phyloP scores from a whole-genome alignment of 1,140 invertebrate species.

The Phthorimaea operculella region DNA sequence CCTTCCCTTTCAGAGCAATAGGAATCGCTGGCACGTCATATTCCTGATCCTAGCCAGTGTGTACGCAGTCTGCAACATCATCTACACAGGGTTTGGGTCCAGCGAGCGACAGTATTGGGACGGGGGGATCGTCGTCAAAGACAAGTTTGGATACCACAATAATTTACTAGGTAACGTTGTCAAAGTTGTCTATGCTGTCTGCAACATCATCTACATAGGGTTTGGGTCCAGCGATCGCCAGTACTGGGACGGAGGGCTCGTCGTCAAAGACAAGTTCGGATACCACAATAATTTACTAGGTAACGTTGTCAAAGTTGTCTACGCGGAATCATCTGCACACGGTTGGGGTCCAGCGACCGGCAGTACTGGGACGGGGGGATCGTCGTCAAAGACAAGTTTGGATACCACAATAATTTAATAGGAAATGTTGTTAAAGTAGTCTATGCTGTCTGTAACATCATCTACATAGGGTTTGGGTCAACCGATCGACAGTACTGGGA shows the following conservation, averaged over 20 bases:
- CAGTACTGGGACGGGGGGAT: conserved; percentile 34
- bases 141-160: conserved; percentile 35
- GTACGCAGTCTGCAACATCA: conserved; percentile 20
- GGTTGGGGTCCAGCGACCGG: conserved; percentile 25
- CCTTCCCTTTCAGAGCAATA: not conserved
- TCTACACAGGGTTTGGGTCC: conserved; percentile 26
- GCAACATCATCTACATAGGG: conserved; percentile 25
- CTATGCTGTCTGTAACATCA: conserved; percentile 21
- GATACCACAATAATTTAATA: conserved; percentile 32
- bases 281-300: conserved; percentile 30
- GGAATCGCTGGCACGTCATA: conserved; percentile 24
- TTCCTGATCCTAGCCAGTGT: conserved; percentile 27
- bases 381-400: conserved; percentile 18
- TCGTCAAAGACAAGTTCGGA: conserved; percentile 20
- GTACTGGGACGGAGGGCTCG: conserved; percentile 28
- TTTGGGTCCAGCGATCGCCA: conserved; percentile 30
- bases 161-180: conserved; percentile 17
- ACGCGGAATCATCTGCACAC: conserved; percentile 25
- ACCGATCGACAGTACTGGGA: conserved; percentile 39
- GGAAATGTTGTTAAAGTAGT: too few relatives aligned
- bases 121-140: conserved; percentile 6
- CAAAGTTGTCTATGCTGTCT: too few relatives aligned
- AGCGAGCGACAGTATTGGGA: conserved; percentile 39
- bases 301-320: too few relatives aligned
- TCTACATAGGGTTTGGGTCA: conserved; percentile 26